A percentile compares a stretch with the other conserved stretches of the same genome.
Conservation (phyloP, 2,113 vertebrate genomes). For the Channa argus region DNA sequence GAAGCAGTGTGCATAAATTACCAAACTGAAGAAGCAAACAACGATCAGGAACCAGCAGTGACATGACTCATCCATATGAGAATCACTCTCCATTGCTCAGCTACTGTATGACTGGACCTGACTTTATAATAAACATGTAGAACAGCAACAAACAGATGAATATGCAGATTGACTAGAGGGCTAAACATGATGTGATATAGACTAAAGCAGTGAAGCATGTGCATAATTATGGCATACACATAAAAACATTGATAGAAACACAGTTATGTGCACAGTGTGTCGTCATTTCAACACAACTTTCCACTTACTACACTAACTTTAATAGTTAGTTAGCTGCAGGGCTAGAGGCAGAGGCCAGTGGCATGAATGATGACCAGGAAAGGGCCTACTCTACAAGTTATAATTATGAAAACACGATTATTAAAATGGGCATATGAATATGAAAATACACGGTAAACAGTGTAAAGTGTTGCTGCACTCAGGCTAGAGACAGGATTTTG, state of each 20-base stretch:
- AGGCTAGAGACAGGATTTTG: slow-evolving; percentile 26
- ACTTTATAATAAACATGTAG: slow-evolving; percentile 31
- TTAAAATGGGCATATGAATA: slow-evolving; percentile 33
- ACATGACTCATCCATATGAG: slow-evolving; percentile 52
- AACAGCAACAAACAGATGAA: slow-evolving; percentile 12
- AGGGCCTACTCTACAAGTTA: slow-evolving; percentile 19
- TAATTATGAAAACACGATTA: slow-evolving; percentile 46
- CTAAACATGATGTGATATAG: slow-evolving; percentile 26
- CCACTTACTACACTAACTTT: slow-evolving; percentile 8
- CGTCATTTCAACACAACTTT: slow-evolving; percentile 19
- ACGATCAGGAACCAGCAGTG: slow-evolving; percentile 45
- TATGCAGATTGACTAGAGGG: slow-evolving; percentile 19
- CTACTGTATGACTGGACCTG: slow-evolving; percentile 23
- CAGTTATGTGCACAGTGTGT: slow-evolving; percentile 16
- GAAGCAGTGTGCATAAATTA: background rate
- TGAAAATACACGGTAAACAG: slow-evolving; percentile 42
- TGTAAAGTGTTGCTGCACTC: slow-evolving; percentile 18
- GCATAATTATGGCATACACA: slow-evolving; percentile 17
- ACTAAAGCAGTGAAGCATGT: slow-evolving; percentile 19
- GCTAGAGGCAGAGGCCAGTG: slow-evolving; percentile 38
- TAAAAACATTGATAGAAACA: slow-evolving; percentile 4
- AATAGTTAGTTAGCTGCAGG: background rate
- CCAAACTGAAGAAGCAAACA: slow-evolving; percentile 22
- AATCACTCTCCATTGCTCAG: slow-evolving; percentile 25
- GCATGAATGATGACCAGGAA: slow-evolving; percentile 49